Percentiles rank a stretch among this genome's conserved stretches.
phyloP scores from a whole-genome alignment of 2,888 invertebrate genomes.

The Melolontha melolontha region DNA sequence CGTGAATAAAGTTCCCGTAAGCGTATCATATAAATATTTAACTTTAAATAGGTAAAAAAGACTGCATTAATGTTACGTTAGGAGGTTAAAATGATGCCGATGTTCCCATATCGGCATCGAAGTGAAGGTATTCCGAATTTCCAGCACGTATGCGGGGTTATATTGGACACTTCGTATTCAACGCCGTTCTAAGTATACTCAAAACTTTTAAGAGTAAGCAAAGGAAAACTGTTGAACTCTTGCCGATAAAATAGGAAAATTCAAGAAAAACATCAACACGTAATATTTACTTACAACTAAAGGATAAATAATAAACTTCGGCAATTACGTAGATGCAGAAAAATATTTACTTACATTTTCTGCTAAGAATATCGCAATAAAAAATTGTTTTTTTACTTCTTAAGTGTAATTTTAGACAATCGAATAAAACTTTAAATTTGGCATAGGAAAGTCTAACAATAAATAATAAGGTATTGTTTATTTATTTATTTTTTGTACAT shows the following conservation, averaged over 20 bases:
- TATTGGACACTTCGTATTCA: constrained; percentile 49
- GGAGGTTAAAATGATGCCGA: constrained; percentile 6
- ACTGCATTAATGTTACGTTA: constrained; percentile 21
- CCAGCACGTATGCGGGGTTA: constrained; percentile 46
- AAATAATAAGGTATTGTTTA: too few relatives aligned
- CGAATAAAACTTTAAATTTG: too few relatives aligned
- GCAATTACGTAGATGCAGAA: neutral
- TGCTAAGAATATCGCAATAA: too few relatives aligned
- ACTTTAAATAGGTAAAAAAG: constrained; percentile 34
- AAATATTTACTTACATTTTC: neutral
- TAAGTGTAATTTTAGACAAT: too few relatives aligned
- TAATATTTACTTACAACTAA: constrained; percentile 46
- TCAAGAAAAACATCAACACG: constrained; percentile 47
- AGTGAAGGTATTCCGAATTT: constrained; percentile 40
- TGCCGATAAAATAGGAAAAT: constrained; percentile 41
- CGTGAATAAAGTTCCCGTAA: neutral
- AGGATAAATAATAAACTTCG: constrained; percentile 29
- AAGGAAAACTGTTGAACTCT: constrained; percentile 46
- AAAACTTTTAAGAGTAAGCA: constrained; percentile 48
- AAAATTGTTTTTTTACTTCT: too few relatives aligned
- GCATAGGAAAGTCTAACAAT: too few relatives aligned
- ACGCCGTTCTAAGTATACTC: constrained; percentile 46
- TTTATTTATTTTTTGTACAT: too few relatives aligned
- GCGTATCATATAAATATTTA: constrained; percentile 15
- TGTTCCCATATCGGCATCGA: constrained; percentile 12